Evolutionary conservation across 2,113 vertebrate species (phyloP).

Genomic region (Gymnarchus niloticus): DNA sequence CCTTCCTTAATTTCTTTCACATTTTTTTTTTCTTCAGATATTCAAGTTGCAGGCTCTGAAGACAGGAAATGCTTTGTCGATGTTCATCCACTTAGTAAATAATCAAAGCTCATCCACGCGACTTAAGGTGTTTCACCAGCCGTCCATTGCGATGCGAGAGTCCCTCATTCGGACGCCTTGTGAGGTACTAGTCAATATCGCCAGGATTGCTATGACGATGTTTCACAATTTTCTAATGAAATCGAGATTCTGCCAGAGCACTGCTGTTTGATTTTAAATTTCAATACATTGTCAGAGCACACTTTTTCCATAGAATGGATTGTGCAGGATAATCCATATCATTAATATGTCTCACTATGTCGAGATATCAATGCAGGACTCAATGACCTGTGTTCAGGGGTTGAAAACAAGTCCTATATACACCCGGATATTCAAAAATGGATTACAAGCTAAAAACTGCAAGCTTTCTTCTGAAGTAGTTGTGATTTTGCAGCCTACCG

Average conservation of each 20-base stretch:
- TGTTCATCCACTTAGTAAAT: constrained; percentile 21
- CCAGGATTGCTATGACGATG: constrained; percentile 16
- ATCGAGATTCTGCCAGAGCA: constrained; percentile 14
- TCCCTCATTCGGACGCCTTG: constrained; percentile 7
- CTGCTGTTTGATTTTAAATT: neutral
- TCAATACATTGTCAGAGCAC: neutral
- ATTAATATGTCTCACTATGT: too few species aligned
- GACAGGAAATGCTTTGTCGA: neutral
- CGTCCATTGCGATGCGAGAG: neutral
- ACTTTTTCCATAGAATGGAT: too few species aligned
- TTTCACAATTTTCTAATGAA: constrained; percentile 33
- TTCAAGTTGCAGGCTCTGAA: neutral
- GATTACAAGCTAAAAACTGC: neutral
- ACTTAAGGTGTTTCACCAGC: neutral
- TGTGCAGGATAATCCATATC: too few species aligned
- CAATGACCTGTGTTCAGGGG: too few species aligned
- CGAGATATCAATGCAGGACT: too few species aligned
- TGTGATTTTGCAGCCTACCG: too few species aligned
- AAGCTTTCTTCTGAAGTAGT: too few species aligned
- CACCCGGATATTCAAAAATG: too few species aligned
- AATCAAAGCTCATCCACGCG: constrained; percentile 16
- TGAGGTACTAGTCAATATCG: constrained; percentile 24
- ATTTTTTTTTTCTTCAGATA: neutral
- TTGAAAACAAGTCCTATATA: too few species aligned
- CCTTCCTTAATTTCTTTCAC: neutral